Conservation (phyloP, 2,888 invertebrate species). For the Chalcis sispes region DNA sequence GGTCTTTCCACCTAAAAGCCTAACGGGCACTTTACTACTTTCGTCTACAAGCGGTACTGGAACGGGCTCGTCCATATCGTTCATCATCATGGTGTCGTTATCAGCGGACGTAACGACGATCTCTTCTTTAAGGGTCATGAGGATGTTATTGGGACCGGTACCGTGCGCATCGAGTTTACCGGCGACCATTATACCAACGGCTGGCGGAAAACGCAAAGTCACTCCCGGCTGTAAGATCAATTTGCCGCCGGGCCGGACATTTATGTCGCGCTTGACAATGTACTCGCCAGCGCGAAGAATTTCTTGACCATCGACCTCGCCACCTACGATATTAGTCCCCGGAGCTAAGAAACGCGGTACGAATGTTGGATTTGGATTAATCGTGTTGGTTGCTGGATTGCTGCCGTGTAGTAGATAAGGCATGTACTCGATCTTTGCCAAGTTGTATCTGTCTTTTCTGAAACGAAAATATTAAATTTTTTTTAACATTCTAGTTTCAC, state of each 20-base stretch:
- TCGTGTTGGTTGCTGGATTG: slow-evolving; percentile 91
- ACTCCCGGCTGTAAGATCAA: slow-evolving; percentile 93
- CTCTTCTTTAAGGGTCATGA: slow-evolving; percentile 88
- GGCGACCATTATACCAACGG: slow-evolving; percentile 97
- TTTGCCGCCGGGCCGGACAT: slow-evolving; percentile 94
- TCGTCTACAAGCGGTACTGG: slow-evolving; percentile 79
- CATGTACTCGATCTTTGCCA: slow-evolving; percentile 93
- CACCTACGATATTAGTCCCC: slow-evolving; percentile 87
- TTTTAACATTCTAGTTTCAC: no score
- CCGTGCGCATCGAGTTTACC: slow-evolving; percentile 92
- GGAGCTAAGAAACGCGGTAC: slow-evolving; percentile 87
- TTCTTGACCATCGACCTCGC: slow-evolving; percentile 95
- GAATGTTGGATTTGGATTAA: slow-evolving; percentile 85
- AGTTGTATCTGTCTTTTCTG: slow-evolving; percentile 93
- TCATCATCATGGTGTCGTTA: slow-evolving; percentile 80
- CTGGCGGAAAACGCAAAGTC: slow-evolving; percentile 91
- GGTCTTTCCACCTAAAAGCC: slow-evolving; percentile 88
- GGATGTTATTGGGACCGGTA: slow-evolving; percentile 86
- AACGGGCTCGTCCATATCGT: slow-evolving; percentile 79
- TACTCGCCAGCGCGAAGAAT: slow-evolving; percentile 90
- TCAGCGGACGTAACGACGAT: slow-evolving; percentile 80
- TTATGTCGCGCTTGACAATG: slow-evolving; percentile 94
- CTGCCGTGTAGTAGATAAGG: slow-evolving; percentile 94
- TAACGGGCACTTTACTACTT: slow-evolving; percentile 83
- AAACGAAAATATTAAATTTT: slow-evolving; percentile 28